Conservation (phyloP, 2,797 vertebrate species). For the Sebastes elongatus region DNA sequence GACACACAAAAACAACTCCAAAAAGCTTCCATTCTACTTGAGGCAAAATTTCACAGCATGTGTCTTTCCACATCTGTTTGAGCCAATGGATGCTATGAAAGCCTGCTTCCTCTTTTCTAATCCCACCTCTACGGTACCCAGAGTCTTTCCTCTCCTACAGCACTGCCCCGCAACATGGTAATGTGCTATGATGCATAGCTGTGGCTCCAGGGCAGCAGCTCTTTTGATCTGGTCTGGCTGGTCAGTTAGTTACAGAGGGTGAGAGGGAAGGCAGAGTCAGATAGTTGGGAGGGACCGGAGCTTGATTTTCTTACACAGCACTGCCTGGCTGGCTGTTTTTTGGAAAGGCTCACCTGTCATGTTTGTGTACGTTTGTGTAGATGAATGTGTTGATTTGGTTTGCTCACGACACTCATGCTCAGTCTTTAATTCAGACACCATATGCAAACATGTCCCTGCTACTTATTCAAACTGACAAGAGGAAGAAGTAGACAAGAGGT, state of each 20-base stretch:
- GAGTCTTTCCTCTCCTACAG: neutral
- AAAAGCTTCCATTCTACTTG: neutral
- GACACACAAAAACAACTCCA: neutral
- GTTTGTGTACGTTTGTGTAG: neutral
- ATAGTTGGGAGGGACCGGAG: slow-evolving; percentile 18
- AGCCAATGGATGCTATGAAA: neutral
- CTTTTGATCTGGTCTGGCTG: slow-evolving; percentile 64
- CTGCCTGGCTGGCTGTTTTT: neutral
- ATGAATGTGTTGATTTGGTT: neutral
- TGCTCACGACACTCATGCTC: no score
- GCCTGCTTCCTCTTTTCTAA: slow-evolving; percentile 7
- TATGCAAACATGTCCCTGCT: neutral
- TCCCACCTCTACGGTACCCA: slow-evolving; percentile 6
- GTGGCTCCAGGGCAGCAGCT: slow-evolving; percentile 23
- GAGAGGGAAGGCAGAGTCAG: slow-evolving; percentile 21
- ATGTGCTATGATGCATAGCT: slow-evolving; percentile 51
- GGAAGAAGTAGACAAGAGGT: neutral
- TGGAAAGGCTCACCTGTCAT: slow-evolving; percentile 9
- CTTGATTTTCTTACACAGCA: slow-evolving; percentile 15
- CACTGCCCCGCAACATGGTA: slow-evolving; percentile 8
- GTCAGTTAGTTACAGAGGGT: slow-evolving; percentile 17
- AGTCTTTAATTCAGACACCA: neutral
- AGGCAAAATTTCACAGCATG: slow-evolving; percentile 13
- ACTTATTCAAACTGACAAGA: neutral
- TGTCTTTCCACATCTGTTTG: slow-evolving; percentile 3